phyloP scores from a whole-genome alignment of 2,888 invertebrate genomes.

The Drosophila falleni region DNA sequence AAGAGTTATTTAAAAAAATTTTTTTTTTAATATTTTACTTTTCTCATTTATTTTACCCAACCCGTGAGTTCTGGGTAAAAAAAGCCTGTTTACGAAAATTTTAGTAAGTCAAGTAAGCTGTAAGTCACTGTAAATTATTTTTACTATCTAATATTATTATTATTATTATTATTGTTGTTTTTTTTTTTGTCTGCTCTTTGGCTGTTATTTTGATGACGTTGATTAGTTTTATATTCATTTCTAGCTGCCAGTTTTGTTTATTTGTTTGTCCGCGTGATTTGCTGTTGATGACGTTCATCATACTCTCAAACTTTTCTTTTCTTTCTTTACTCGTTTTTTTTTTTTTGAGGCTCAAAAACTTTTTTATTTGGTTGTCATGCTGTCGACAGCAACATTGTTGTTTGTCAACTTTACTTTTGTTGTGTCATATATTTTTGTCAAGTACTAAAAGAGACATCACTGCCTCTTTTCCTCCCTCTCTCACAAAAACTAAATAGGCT shows the following conservation, averaged over 20 bases:
- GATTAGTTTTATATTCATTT: conserved; percentile 74
- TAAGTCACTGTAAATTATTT: not conserved
- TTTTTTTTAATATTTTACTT: too few species aligned
- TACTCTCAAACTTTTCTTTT: conserved; percentile 32
- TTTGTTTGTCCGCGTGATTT: conserved; percentile 70
- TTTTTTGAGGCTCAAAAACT: conserved; percentile 38
- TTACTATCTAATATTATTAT: conserved; percentile 4
- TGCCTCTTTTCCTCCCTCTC: too few species aligned
- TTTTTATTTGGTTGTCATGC: conserved; percentile 59
- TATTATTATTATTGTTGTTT: conserved; percentile 5
- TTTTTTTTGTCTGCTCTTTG: conserved; percentile 45
- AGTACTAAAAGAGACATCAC: conserved; percentile 16
- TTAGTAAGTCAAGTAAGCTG: too few species aligned
- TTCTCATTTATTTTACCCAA: too few species aligned
- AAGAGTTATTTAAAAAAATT: too few species aligned
- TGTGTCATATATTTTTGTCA: conserved; percentile 32
- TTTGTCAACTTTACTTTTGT: conserved; percentile 56
- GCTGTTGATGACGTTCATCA: conserved; percentile 64
- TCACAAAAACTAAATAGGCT: too few species aligned
- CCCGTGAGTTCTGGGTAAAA: too few species aligned
- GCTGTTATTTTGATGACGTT: conserved; percentile 67
- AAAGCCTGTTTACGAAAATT: too few species aligned
- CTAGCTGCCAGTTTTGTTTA: conserved; percentile 45
- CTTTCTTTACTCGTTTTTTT: not conserved
- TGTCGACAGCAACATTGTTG: conserved; percentile 41